Evolutionary conservation across 2,113 vertebrate genomes (phyloP).

Genomic region (Siniperca chuatsi): DNA sequence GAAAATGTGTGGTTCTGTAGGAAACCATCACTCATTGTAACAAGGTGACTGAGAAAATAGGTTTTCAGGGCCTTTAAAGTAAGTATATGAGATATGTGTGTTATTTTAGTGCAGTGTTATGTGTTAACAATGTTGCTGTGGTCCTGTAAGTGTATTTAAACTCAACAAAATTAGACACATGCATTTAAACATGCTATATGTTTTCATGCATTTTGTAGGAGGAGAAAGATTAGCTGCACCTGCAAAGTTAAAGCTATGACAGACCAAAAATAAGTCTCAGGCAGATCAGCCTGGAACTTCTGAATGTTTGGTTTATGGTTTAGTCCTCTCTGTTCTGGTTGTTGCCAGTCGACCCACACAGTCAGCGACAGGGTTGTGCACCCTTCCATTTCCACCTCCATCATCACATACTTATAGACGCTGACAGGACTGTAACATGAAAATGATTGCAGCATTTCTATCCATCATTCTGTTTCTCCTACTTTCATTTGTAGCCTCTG

Average conservation of each 20-base stretch:
- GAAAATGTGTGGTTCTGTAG: not conserved
- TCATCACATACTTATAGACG: slow-evolving; percentile 1
- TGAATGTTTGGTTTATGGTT: slow-evolving; percentile 9
- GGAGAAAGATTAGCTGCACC: not conserved
- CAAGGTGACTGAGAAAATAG: not conserved
- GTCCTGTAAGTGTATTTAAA: not conserved
- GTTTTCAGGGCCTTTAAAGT: not conserved
- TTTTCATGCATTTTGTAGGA: not conserved
- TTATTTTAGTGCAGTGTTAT: too few species aligned
- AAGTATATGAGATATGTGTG: not conserved
- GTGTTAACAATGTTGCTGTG: not conserved
- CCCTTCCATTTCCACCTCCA: slow-evolving; percentile 10
- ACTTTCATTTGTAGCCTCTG: slow-evolving; percentile 42
- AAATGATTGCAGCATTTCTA: slow-evolving; percentile 3
- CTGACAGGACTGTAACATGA: slow-evolving; percentile 23
- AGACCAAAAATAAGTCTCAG: not conserved
- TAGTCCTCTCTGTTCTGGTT: not conserved
- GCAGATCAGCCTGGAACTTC: not conserved
- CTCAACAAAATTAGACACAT: not conserved
- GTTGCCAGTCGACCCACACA: slow-evolving; percentile 18
- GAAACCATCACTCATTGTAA: not conserved
- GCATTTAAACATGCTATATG: not conserved
- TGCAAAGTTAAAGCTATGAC: not conserved
- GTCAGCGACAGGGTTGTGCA: not conserved
- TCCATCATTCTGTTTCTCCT: slow-evolving; percentile 20